Conservation (phyloP, 2,797 vertebrate species). For the Xenops minutus region DNA sequence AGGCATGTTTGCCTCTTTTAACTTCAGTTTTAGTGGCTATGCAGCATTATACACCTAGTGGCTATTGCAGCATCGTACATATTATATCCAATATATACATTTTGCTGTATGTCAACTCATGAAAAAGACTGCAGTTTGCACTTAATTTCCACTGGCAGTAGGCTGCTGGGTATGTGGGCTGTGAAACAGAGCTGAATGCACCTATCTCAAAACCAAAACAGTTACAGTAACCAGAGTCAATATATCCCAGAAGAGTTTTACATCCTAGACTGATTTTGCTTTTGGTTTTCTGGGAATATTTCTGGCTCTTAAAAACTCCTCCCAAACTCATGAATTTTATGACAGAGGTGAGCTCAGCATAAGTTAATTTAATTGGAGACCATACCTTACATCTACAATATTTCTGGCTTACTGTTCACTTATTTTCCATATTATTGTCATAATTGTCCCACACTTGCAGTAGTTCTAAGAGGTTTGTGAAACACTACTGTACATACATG, state of each 20-base stretch:
- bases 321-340: not conserved
- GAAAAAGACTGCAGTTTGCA: not conserved
- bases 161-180: not conserved
- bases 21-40: not conserved
- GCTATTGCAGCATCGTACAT: not conserved
- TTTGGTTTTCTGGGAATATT: not conserved
- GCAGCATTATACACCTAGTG: not conserved
- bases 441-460: not conserved
- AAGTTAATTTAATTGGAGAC: not conserved
- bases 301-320: not conserved
- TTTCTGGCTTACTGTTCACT: not conserved
- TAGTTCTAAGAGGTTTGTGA: not conserved
- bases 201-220: not conserved
- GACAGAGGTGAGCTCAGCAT: not conserved
- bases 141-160: not conserved
- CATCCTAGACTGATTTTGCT: not conserved
- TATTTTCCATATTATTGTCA: not conserved
- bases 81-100: not conserved
- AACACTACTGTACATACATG: not conserved
- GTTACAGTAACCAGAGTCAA: not conserved
- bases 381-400: not conserved
- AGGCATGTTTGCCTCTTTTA: not conserved
- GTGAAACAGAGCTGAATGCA: not conserved
- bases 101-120: not conserved
- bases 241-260: not conserved